Percentiles rank a stretch among this genome's conserved stretches.
These are phyloP conservation scores for Ceyx melanurus DNA, from an alignment of 2,113 vertebrate genomes.

Conservation along the genomic window DNA sequence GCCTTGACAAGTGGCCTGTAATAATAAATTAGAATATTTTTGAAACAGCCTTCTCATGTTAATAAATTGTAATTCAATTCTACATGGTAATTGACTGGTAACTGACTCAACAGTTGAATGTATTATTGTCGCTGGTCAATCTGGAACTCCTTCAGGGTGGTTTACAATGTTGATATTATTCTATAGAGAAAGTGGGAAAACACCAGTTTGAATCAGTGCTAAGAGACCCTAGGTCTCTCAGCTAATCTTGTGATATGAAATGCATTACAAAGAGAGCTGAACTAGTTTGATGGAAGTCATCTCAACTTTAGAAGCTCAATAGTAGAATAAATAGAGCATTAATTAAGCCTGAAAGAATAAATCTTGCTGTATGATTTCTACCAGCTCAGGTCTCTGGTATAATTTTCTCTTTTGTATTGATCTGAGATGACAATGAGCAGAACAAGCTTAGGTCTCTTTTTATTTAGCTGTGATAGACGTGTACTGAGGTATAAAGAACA, in stretches of 20 bases:
- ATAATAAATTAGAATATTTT: slow-evolving; percentile 40
- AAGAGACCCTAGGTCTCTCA: neutral
- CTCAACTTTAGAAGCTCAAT: neutral
- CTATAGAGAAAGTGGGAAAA: neutral
- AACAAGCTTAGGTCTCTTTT: neutral
- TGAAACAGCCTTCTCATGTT: neutral
- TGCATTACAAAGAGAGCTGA: neutral
- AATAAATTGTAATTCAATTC: slow-evolving; percentile 6
- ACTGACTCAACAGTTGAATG: neutral
- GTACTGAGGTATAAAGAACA: neutral
- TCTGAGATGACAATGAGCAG: neutral
- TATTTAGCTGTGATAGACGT: neutral
- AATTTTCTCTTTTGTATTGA: neutral
- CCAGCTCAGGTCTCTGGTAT: neutral
- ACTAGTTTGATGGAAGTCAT: neutral
- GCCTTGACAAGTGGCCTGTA: neutral
- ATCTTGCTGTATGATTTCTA: neutral
- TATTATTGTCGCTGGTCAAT: neutral
- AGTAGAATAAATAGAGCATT: neutral
- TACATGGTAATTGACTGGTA: neutral
- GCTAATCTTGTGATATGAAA: neutral
- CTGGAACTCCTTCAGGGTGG: neutral
- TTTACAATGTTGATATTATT: neutral
- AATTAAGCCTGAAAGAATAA: neutral
- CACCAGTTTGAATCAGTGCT: neutral